Conservation (phyloP, 2,888 invertebrate genomes). For the Nymphalis urticae region DNA sequence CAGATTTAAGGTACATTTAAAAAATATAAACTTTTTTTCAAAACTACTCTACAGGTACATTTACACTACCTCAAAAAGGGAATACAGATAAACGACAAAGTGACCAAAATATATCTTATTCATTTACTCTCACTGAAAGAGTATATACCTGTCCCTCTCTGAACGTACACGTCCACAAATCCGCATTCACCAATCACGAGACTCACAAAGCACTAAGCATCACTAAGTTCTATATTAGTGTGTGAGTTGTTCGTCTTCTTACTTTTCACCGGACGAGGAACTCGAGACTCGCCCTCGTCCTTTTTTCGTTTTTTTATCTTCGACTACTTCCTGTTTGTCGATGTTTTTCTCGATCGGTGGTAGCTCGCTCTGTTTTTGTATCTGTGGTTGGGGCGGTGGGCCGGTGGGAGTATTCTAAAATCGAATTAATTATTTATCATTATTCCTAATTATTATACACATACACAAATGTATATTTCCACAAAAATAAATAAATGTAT, state of each 20-base stretch:
- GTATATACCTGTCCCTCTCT: slow-evolving; percentile 32
- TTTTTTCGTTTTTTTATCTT: slow-evolving; percentile 65
- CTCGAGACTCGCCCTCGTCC: slow-evolving; percentile 71
- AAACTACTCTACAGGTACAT: slow-evolving; percentile 17
- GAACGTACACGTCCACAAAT: background rate
- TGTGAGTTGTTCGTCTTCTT: slow-evolving; percentile 42
- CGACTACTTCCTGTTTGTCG: slow-evolving; percentile 52
- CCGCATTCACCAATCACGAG: background rate
- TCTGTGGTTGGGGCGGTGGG: slow-evolving; percentile 43
- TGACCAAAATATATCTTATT: slow-evolving; percentile 49
- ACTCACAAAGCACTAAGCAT: slow-evolving; percentile 15
- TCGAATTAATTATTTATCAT: background rate
- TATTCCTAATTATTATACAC: background rate
- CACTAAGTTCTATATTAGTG: slow-evolving; percentile 5
- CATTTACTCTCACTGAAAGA: slow-evolving; percentile 47
- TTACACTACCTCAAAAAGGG: slow-evolving; percentile 24
- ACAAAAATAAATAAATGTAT: no score
- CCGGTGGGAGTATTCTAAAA: slow-evolving; percentile 45
- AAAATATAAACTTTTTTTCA: slow-evolving; percentile 27
- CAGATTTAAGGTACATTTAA: slow-evolving; percentile 26
- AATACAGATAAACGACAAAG: slow-evolving; percentile 42
- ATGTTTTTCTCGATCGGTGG: slow-evolving; percentile 46
- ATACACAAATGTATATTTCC: no score
- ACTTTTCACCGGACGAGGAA: slow-evolving; percentile 75
- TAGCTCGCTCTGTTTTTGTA: slow-evolving; percentile 50